phyloP scores from a whole-genome alignment of 2,797 vertebrate genomes.

The Naso thynnoides region DNA sequence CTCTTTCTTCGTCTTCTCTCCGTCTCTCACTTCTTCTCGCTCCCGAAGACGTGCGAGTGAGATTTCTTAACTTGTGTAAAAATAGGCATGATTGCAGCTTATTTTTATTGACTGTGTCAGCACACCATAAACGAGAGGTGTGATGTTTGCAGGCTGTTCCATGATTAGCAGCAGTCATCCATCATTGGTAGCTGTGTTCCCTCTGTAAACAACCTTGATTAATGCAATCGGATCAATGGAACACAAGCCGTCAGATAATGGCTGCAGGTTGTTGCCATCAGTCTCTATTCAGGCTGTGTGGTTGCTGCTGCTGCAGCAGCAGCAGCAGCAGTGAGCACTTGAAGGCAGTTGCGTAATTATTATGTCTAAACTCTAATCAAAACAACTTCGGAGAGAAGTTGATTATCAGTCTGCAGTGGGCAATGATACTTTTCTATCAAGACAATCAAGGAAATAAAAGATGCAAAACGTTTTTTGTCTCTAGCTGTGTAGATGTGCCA shows the following conservation, averaged over 20 bases:
- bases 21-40: not conserved
- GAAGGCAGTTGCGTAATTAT: constrained; percentile 54
- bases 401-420: constrained; percentile 41
- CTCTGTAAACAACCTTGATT: constrained; percentile 74
- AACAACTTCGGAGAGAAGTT: constrained; percentile 46
- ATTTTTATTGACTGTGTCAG: constrained; percentile 54
- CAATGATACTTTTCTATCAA: constrained; percentile 25
- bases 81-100: constrained; percentile 44
- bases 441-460: constrained; percentile 24
- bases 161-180: constrained; percentile 67
- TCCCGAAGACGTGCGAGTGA: constrained; percentile 9
- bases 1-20: not conserved
- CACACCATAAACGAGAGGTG: constrained; percentile 51
- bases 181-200: constrained; percentile 60
- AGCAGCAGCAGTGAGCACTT: constrained; percentile 14
- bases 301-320: constrained; percentile 15
- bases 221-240: constrained; percentile 74
- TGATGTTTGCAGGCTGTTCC: constrained; percentile 62
- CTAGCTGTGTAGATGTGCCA: constrained; percentile 4
- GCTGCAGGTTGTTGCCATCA: constrained; percentile 62
- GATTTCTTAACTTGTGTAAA: constrained; percentile 39
- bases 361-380: constrained; percentile 53
- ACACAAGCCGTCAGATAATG: constrained; percentile 58
- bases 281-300: constrained; percentile 48
- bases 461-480: constrained; percentile 16